Evolutionary conservation across 2,888 invertebrate genomes (phyloP), one percentile per base, ranked within the genome.

Genomic region (Onthophagus sagittarius): DNA sequence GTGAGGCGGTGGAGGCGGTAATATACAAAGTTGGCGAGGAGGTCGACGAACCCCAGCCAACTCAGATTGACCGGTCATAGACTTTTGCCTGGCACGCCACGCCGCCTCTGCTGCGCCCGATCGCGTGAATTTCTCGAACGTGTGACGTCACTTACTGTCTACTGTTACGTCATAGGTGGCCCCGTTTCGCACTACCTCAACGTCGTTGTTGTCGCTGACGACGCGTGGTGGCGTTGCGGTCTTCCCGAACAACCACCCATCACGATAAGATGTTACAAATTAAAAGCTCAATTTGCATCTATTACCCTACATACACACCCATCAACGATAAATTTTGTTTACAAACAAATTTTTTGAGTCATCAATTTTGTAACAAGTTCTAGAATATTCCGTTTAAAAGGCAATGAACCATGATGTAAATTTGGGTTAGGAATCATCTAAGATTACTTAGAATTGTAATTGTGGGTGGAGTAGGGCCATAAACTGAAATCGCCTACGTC

Each of bases 41-140:
- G 39, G 39, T 77, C 77, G 75, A 76, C 76, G 77, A 77, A 72
- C 78, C 75, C 73, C 67, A 62, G 72, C 71, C 79, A 77, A 79
- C 76, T 71, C 67, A 23, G 67, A 76, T 72, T 76, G 77, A 77
- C 77, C 79, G 80, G 81, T 81, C 81, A 79, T 80, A 88, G 88
- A 87, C 88, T 88, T 88, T 88, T 88, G 87, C 88, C 87, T 77
- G 82, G 79, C 80, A n/a, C n/a, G 23, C 15, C 67, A 23, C 23
- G 67, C 15, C 23, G 23, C 23, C 23, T 15, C 15, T 13, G 23
- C 80, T 80, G 80, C 77, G 73, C 79, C 80, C 80, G 78, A 80
- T 81, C 80, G 80, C 80, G 75, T 64, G 71, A 72, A 73, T 73
- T 82, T 82, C 81, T 82, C 80, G 82, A 81, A 81, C 79, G 77